These are phyloP conservation scores for Ylistrum balloti DNA, from an alignment of 1,140 invertebrate species.

Conservation along the genomic window DNA sequence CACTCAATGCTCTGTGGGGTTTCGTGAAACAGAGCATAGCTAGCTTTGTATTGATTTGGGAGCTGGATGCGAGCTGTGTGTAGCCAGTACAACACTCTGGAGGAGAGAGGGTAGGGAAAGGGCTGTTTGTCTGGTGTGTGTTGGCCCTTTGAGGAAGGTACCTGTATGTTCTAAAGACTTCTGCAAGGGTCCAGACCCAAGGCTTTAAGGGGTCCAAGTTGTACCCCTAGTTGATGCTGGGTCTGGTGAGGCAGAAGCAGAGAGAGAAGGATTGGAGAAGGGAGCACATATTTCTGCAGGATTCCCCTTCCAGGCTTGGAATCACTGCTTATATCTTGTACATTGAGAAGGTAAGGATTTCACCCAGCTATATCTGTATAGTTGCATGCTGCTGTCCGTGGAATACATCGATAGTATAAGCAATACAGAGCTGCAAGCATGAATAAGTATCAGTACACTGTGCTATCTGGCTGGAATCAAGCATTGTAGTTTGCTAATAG, in stretches of 20 bases:
- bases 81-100: slow-evolving; percentile 21
- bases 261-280: not conserved
- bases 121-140: slow-evolving; percentile 28
- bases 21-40: slow-evolving; percentile 8
- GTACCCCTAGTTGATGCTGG: not conserved
- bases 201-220: not conserved
- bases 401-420: not conserved
- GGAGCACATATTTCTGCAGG: not conserved
- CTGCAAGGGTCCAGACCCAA: slow-evolving; percentile 36
- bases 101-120: not conserved
- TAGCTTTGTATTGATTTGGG: slow-evolving; percentile 32
- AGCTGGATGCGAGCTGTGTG: not conserved
- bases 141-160: slow-evolving; percentile 15
- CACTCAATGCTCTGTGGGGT: not conserved
- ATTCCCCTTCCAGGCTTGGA: not conserved
- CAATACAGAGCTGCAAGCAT: not conserved
- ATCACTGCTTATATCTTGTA: slow-evolving; percentile 14
- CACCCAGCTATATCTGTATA: not conserved
- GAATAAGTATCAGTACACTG: not conserved
- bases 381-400: not conserved
- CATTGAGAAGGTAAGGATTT: not conserved
- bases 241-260: not conserved
- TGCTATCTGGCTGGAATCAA: not conserved
- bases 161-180: slow-evolving; percentile 22
- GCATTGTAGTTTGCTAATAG: slow-evolving; percentile 24